Evolutionary conservation across 1,140 invertebrate species (phyloP), one percentile per base, ranked within the genome.

Genomic region (Agrypnia vestita): DNA sequence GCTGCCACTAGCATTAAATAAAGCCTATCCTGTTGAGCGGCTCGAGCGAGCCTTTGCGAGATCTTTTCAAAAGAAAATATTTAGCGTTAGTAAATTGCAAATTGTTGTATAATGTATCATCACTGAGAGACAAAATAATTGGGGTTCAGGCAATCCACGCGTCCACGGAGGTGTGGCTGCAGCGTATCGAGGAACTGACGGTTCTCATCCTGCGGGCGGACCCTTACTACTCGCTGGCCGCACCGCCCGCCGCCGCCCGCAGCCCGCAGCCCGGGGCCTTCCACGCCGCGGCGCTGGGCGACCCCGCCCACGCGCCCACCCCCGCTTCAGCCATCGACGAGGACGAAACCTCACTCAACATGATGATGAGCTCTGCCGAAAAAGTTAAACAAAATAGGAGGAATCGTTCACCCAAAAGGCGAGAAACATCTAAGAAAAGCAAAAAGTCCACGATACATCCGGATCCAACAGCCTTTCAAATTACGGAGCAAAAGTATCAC

Each of bases 61-160:
- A 64, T 25, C 21, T 21, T 51, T 67, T 67, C 11, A 49, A 51
- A 53, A 51, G 51, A 72, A 51, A 53, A 17, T 74, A 35, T 74
- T 74, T 74, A 74, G 53, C 12, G 71, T 56, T 74, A 74, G 21
- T 55, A 43, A 56, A 44, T 56, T 74, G 13, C 17, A 74, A 74
- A 56, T 25, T 43, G 55, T 35, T 74, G 44, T 74, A 47, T 59
- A 74, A 74, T 71, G 47, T 74, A 46, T 21, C 74, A 80, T 83
- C 75, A 83, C 67, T 83, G 82, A 83, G 82, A 83, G 77, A 81
- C 46, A 78, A 79, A 88, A 86, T 89, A 89, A 90, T 91, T 91
- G 90, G 91, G 90, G 91, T 92, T 92, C 93, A 95, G 94, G 93
- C 93, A 88, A 90, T 92, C 87, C 92, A 90, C 87, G 86, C 88